Conservation (phyloP, 2,113 vertebrate genomes). For the Aramus guarauna region DNA sequence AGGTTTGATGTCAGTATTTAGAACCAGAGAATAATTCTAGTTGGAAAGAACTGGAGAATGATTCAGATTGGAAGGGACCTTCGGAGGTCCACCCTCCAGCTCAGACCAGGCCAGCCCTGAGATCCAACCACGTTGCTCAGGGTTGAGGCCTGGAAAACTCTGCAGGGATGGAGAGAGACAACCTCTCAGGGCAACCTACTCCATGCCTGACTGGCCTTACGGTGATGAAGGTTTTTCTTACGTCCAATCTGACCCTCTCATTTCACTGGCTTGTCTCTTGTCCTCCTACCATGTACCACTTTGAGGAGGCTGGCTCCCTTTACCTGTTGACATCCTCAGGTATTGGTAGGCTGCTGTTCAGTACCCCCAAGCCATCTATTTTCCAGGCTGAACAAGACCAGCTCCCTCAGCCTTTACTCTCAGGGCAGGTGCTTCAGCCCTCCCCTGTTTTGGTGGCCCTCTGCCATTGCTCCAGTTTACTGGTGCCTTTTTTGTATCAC, state of each 20-base stretch:
- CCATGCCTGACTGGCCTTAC: neutral
- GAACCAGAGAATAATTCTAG: neutral
- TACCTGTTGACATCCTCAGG: neutral
- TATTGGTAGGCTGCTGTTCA: neutral
- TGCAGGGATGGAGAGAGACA: too few species aligned
- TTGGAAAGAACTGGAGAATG: neutral
- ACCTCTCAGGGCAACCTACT: neutral
- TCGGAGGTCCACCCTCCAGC: neutral
- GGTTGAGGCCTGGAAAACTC: neutral
- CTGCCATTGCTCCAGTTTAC: neutral
- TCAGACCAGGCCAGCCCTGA: neutral
- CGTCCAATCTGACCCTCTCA: neutral
- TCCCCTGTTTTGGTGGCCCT: neutral
- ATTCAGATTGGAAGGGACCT: neutral
- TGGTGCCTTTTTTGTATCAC: neutral
- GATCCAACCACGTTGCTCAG: neutral
- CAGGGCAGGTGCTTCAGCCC: neutral
- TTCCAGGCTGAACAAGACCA: neutral
- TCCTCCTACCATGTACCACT: rapidly evolving
- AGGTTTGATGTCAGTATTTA: neutral
- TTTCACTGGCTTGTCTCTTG: neutral
- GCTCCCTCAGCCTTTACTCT: neutral
- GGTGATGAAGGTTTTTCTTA: neutral
- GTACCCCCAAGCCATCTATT: neutral
- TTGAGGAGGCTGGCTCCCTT: neutral